Conservation (phyloP, 2,797 vertebrate genomes). For the Picus viridis region DNA sequence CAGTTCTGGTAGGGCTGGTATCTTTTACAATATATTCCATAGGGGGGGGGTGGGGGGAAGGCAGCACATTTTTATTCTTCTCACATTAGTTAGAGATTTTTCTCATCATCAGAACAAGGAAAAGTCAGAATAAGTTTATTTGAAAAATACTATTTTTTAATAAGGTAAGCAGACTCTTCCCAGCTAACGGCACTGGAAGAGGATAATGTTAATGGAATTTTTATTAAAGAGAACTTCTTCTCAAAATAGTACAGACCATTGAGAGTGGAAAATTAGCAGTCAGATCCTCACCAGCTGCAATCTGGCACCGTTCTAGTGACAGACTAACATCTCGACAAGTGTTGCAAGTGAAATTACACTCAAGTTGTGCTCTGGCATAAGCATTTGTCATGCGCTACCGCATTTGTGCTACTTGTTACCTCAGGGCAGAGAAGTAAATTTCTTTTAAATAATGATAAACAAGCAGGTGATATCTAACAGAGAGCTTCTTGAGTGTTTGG, state of each 20-base stretch:
- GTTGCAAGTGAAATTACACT: neutral
- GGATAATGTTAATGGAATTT: neutral
- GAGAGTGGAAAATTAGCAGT: slow-evolving; percentile 53
- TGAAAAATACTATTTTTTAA: neutral
- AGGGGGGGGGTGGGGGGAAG: neutral
- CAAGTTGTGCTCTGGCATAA: neutral
- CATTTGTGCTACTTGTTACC: neutral
- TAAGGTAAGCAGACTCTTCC: neutral
- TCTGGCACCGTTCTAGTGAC: neutral
- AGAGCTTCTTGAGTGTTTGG: neutral
- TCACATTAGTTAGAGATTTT: neutral
- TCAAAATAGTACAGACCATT: neutral
- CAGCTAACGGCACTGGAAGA: neutral
- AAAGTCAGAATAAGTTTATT: neutral
- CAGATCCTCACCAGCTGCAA: slow-evolving; percentile 38
- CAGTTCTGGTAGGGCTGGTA: neutral
- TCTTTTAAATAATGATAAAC: slow-evolving; percentile 4
- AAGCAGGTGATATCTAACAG: neutral
- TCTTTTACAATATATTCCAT: neutral
- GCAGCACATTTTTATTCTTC: neutral
- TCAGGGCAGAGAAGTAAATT: neutral
- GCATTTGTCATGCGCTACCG: neutral
- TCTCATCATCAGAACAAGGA: neutral
- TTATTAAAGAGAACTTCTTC: slow-evolving; percentile 3
- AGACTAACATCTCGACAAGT: slow-evolving; percentile 9